phyloP scores from a whole-genome alignment of 2,113 vertebrate species.

The Smithornis capensis region DNA sequence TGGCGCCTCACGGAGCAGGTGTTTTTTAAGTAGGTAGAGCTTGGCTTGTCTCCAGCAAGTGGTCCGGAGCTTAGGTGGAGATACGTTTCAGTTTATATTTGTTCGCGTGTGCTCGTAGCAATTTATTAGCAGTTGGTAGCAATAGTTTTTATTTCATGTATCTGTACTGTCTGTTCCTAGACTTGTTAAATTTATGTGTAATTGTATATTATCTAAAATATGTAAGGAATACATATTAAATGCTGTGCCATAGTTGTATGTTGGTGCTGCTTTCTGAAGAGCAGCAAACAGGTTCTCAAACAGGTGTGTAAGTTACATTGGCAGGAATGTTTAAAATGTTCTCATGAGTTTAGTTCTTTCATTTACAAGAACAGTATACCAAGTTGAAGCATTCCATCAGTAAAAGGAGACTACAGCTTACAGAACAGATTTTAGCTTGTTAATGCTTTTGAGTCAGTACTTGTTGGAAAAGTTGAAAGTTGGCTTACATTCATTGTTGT shows the following conservation, averaged over 20 bases:
- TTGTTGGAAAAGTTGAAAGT: not conserved
- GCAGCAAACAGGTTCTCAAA: not conserved
- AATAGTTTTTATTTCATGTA: accelerated
- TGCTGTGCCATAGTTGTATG: accelerated
- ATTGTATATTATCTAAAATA: not conserved
- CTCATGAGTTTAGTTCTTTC: not conserved
- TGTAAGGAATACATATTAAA: accelerated
- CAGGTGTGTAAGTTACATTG: not conserved
- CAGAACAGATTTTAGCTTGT: not conserved
- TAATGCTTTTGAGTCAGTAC: not conserved
- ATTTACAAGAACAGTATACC: not conserved
- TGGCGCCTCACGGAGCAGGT: accelerated
- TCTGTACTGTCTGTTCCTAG: accelerated
- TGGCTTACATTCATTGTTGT: accelerated
- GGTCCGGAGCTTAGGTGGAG: accelerated
- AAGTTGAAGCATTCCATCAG: not conserved
- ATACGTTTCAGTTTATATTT: not conserved
- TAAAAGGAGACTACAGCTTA: not conserved
- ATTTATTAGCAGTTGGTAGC: too few relatives aligned
- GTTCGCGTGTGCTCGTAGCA: accelerated
- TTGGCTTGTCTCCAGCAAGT: accelerated
- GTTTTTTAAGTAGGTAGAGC: not conserved
- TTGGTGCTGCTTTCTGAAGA: accelerated
- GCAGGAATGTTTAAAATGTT: not conserved
- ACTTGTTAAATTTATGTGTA: accelerated